phyloP scores from a whole-genome alignment of 2,797 vertebrate species.

The Eulemur rubriventer region DNA sequence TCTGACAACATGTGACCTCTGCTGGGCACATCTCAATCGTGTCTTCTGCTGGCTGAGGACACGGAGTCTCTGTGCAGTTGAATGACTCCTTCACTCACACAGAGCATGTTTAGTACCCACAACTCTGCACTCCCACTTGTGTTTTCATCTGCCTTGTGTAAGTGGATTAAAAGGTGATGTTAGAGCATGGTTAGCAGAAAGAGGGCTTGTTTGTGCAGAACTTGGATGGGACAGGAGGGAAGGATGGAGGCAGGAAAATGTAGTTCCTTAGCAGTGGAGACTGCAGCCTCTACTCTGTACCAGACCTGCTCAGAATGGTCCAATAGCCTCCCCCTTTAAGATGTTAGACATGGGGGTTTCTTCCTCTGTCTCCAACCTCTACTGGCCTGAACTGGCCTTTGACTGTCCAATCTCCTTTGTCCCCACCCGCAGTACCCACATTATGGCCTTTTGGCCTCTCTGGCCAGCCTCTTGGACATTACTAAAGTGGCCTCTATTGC shows the following conservation, averaged over 20 bases:
- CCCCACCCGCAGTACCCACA: neutral
- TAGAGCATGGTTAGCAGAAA: neutral
- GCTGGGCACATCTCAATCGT: neutral
- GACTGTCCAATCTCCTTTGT: neutral
- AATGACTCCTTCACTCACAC: too few species aligned
- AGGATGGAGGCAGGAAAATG: neutral
- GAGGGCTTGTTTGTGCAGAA: neutral
- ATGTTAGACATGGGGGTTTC: neutral
- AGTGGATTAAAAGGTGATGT: neutral
- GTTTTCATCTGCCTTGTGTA: neutral
- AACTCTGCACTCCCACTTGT: neutral
- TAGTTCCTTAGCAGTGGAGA: neutral
- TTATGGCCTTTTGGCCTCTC: neutral
- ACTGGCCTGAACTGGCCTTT: neutral
- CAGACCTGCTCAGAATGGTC: neutral
- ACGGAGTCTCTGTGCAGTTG: neutral
- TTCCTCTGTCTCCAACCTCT: neutral
- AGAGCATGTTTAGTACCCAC: neutral
- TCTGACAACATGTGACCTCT: neutral
- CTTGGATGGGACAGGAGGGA: neutral
- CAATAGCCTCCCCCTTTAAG: neutral
- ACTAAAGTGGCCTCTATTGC: too few species aligned
- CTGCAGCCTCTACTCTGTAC: neutral
- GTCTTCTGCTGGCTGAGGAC: neutral
- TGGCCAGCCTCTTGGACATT: neutral